A percentile compares a stretch with the other conserved stretches of the same genome.
Conservation (phyloP, 2,113 vertebrate species). For the Reinhardtius hippoglossoides region DNA sequence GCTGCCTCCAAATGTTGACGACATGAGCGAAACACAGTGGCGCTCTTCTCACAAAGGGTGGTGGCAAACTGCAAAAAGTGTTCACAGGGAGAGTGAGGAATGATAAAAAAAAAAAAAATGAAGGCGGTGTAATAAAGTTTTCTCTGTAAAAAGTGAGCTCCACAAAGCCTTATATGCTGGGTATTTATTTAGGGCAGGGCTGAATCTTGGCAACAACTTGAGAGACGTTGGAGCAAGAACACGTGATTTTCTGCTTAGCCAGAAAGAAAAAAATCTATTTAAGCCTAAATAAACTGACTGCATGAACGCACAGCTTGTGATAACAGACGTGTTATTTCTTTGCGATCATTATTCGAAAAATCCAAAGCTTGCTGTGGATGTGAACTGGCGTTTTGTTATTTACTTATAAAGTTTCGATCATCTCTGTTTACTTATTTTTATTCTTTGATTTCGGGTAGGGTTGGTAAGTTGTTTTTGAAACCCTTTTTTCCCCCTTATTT, state of each 20-base stretch:
- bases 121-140: conserved; percentile 16
- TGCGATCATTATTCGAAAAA: background rate
- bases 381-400: background rate
- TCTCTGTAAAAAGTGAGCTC: conserved; percentile 9
- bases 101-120: conserved; percentile 12
- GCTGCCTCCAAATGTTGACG: conserved; percentile 47
- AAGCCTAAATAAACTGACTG: background rate
- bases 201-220: conserved; percentile 12
- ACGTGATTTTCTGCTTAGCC: conserved; percentile 3
- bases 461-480: no score
- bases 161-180: background rate
- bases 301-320: background rate
- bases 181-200: conserved; percentile 9
- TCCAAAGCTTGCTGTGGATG: background rate
- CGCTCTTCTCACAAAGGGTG: conserved; percentile 31
- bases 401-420: background rate
- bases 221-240: background rate
- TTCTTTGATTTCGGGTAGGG: background rate
- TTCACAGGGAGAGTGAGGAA: conserved; percentile 22
- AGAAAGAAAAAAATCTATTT: conserved; percentile 2
- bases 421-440: background rate
- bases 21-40: conserved; percentile 45
- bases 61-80: conserved; percentile 19
- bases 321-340: background rate
- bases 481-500: no score